A percentile compares a stretch with the other conserved stretches of the same genome.
Conservation (phyloP, 2,888 invertebrate genomes). For the Synergus laeviventris region DNA sequence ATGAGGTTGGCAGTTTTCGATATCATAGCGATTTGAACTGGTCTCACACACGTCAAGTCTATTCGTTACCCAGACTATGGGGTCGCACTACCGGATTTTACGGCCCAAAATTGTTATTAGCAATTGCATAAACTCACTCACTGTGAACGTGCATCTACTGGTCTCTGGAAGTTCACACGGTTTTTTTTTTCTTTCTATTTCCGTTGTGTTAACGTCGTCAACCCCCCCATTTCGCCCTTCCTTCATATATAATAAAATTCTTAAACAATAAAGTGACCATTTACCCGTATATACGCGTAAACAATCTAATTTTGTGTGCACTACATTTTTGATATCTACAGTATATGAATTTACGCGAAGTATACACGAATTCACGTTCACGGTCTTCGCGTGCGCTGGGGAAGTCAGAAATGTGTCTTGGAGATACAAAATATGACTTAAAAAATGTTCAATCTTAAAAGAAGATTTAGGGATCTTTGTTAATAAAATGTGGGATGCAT, state of each 20-base stretch:
- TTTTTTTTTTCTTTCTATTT: constrained; percentile 43
- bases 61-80: constrained; percentile 25
- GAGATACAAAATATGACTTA: not conserved
- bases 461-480: not conserved
- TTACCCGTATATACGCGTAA: constrained; percentile 73
- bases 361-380: constrained; percentile 47
- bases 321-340: constrained; percentile 65
- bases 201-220: constrained; percentile 54
- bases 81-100: constrained; percentile 47
- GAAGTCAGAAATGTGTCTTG: constrained; percentile 31
- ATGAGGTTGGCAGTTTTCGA: constrained; percentile 69
- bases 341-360: constrained; percentile 51
- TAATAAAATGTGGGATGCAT: not conserved
- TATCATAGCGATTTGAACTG: constrained; percentile 33
- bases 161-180: constrained; percentile 37
- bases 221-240: constrained; percentile 56
- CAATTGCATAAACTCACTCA: constrained; percentile 57
- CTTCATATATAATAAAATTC: constrained; percentile 2
- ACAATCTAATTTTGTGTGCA: constrained; percentile 74
- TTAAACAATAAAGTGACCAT: constrained; percentile 61
- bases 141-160: constrained; percentile 33
- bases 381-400: constrained; percentile 18
- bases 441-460: not conserved
- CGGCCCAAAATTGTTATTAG: constrained; percentile 56
- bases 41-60: constrained; percentile 23